phyloP scores from a whole-genome alignment of 1,140 invertebrate genomes.

The Drosophila obscura region DNA sequence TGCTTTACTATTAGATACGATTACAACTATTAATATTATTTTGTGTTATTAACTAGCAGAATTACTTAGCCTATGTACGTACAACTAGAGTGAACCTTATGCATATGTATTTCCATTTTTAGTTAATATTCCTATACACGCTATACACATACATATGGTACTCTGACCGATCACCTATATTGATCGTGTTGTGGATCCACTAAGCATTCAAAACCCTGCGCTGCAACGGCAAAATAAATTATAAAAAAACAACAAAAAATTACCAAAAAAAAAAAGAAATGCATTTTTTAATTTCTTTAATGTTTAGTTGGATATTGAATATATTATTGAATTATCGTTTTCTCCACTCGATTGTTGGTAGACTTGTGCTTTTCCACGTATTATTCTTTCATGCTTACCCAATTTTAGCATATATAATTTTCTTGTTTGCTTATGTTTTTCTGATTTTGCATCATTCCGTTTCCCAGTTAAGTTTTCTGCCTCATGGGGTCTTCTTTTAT shows the following conservation, averaged over 20 bases:
- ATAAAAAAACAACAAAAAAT: constrained; percentile 35
- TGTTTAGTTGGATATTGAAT: not conserved
- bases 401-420: not conserved
- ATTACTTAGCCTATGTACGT: constrained; percentile 28
- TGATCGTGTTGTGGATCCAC: constrained; percentile 27
- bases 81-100: constrained; percentile 28
- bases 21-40: constrained; percentile 23
- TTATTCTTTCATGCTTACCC: not conserved
- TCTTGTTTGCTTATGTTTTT: not conserved
- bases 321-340: not conserved
- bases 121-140: constrained; percentile 46
- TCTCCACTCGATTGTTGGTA: no score
- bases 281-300: constrained; percentile 26
- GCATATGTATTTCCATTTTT: constrained; percentile 50
- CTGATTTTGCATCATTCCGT: no score
- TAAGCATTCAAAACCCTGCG: constrained; percentile 39
- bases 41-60: constrained; percentile 31
- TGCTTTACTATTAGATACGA: constrained; percentile 10
- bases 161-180: constrained; percentile 28
- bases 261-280: constrained; percentile 2
- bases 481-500: no score
- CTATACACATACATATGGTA: constrained; percentile 26
- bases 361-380: no score
- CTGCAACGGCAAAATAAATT: constrained; percentile 53
- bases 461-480: no score